These are phyloP conservation scores for Dascyllus trimaculatus DNA, from an alignment of 2,113 vertebrate genomes.

Conservation along the genomic window DNA sequence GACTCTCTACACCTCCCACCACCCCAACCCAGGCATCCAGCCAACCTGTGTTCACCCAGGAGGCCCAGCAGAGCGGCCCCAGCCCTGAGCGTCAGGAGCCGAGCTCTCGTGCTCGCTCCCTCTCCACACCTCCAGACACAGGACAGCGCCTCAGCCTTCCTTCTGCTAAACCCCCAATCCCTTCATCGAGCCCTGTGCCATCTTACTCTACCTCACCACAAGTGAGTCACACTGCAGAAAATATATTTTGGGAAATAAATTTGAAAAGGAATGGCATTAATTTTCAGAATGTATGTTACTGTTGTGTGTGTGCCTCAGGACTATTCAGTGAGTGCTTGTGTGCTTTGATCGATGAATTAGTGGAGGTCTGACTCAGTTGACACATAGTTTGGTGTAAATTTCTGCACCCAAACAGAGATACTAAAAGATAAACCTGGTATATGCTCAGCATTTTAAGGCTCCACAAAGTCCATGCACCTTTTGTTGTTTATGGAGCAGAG, in stretches of 20 bases:
- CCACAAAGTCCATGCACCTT: neutral
- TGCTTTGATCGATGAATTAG: neutral
- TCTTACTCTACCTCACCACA: constrained; percentile 87
- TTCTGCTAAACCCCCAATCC: constrained; percentile 83
- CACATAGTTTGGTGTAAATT: neutral
- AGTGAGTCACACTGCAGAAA: constrained; percentile 84
- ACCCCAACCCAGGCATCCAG: constrained; percentile 92
- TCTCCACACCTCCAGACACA: constrained; percentile 88
- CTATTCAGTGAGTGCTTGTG: neutral
- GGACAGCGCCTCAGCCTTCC: constrained; percentile 88
- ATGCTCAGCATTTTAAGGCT: neutral
- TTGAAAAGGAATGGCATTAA: too few species aligned
- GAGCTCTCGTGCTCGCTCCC: constrained; percentile 85
- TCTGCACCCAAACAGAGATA: neutral
- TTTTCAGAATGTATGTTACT: neutral
- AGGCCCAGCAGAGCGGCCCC: constrained; percentile 87
- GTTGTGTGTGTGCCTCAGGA: neutral
- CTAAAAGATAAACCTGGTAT: neutral
- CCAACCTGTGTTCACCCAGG: constrained; percentile 90
- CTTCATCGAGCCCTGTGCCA: constrained; percentile 74
- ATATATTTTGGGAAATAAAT: constrained; percentile 1
- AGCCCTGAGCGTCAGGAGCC: constrained; percentile 88
- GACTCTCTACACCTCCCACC: constrained; percentile 90
- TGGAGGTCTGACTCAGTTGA: too few species aligned
- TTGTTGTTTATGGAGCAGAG: neutral